Conservation (phyloP, 2,113 vertebrate species). For the Puntigrus tetrazona region DNA sequence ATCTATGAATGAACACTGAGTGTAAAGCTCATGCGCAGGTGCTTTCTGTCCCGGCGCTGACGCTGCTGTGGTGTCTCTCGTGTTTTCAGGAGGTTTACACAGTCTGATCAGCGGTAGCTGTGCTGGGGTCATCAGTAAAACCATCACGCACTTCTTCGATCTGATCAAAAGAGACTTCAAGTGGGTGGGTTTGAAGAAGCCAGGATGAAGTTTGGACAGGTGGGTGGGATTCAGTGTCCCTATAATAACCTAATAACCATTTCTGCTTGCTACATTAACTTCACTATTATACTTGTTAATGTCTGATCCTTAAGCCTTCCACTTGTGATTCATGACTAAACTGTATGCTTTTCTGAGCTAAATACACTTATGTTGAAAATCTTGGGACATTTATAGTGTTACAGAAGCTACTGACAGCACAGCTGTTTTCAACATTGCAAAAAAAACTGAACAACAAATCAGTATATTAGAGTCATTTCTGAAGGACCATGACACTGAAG, state of each 20-base stretch:
- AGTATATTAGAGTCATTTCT: too few species aligned
- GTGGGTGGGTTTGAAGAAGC: constrained; percentile 90
- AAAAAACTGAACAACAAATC: too few species aligned
- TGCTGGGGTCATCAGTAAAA: constrained; percentile 94
- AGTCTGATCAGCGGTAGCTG: constrained; percentile 89
- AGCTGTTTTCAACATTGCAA: too few species aligned
- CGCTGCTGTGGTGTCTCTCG: constrained; percentile 32
- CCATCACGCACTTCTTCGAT: constrained; percentile 91
- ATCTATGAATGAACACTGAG: neutral
- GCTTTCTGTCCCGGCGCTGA: neutral
- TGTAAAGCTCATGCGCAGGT: too few species aligned
- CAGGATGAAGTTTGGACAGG: constrained; percentile 86
- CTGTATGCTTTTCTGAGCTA: neutral
- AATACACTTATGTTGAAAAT: neutral
- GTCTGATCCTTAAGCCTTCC: neutral
- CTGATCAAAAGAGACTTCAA: constrained; percentile 95
- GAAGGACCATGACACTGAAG: neutral
- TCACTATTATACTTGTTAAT: too few species aligned
- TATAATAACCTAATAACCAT: neutral
- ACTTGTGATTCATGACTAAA: neutral
- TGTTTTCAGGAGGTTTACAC: constrained; percentile 76
- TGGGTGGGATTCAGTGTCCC: constrained; percentile 54
- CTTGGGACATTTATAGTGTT: neutral
- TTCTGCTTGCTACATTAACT: neutral
- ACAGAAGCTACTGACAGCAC: too few species aligned